Base-by-base conservation (phyloP, 2,888 invertebrate species). In the Polydrusus cervinus region DNA sequence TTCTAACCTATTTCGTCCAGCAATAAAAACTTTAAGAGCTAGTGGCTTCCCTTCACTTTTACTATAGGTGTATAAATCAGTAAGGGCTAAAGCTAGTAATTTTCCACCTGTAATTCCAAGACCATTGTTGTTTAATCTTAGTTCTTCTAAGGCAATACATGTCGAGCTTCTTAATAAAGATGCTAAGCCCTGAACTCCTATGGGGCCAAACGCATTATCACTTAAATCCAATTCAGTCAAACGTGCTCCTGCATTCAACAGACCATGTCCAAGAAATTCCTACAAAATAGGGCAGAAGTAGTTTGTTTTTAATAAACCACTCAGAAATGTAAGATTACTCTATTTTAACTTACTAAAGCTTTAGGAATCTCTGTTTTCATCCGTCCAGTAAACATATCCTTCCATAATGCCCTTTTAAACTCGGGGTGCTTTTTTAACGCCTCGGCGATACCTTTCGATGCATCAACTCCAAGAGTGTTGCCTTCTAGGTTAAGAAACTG, bases 181-280 rank as follows among this genome's bases (percentile, higher is more conserved):
- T 0, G 94, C 94, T 10, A 99, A 89, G 0, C 97, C 97, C 79
- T 94, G 91, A 57, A 98, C 95, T 30, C 98, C 99, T 80, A 97
- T 95, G 0, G 98, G 98, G 0, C 98, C 99, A 81, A 99, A 94
- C 0, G 99, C 99, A 87, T 99, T 98, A 87, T 99, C 98, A 85
- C 98, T 98, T 9, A 99, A 90, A 84, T 99, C 97, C 10, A 99
- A 87, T 69, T 95, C 94, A 0, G 92, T 91, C 0, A 99, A 90
- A 1, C 92, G 89, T 0, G 96, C 95, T 0, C 93, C 92, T 0
- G 97, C 95, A 6, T 88, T 84, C 71, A 95, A 94, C 82, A 99
- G 90, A 0, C 96, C 97, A 60, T 90, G 90, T 0, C 97, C 95
- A 0, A 98, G 89, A 73, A 90, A 90, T 84, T 91, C 89, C 92